Percentiles rank a stretch among this genome's conserved stretches.
Conservation (phyloP, 2,888 invertebrate genomes). For the Melikaiella ostensackeni region DNA sequence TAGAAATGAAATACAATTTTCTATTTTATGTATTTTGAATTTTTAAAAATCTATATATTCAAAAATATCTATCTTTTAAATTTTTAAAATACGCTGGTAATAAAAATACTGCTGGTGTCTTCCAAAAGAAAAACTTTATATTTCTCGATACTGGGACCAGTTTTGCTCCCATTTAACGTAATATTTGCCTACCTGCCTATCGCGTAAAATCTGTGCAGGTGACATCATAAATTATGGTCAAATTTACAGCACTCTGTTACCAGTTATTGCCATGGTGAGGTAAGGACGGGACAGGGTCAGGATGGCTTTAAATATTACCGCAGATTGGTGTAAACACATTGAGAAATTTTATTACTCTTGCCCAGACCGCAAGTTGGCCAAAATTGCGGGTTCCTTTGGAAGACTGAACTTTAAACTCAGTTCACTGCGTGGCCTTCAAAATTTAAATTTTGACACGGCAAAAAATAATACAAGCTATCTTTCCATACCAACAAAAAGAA, state of each 20-base stretch:
- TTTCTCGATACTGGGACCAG: not conserved
- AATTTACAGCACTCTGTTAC: conserved; percentile 50
- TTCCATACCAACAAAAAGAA: not conserved
- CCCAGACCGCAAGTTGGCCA: not conserved
- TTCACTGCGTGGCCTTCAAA: not conserved
- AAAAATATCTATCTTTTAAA: too few relatives aligned
- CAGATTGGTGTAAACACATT: conserved; percentile 60
- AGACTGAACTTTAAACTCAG: not conserved
- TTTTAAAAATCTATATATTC: too few relatives aligned
- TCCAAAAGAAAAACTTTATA: not conserved
- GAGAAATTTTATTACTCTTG: conserved; percentile 55
- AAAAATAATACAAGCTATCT: too few relatives aligned
- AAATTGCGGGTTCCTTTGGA: not conserved
- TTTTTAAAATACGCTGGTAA: too few relatives aligned
- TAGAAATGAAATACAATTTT: too few relatives aligned
- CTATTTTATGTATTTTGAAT: not conserved
- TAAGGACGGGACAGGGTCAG: conserved; percentile 25
- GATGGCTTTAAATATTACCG: conserved; percentile 49
- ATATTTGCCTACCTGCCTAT: conserved; percentile 36
- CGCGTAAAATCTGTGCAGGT: conserved; percentile 14
- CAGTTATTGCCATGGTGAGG: not conserved
- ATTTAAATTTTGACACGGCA: not conserved
- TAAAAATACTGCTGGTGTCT: not conserved
- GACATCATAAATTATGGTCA: conserved; percentile 51
- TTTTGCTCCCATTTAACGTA: conserved; percentile 48